Percentiles rank a stretch among this genome's conserved stretches.
Evolutionary conservation across 2,113 vertebrate genomes (phyloP).

Genomic region (Grallaria varia): DNA sequence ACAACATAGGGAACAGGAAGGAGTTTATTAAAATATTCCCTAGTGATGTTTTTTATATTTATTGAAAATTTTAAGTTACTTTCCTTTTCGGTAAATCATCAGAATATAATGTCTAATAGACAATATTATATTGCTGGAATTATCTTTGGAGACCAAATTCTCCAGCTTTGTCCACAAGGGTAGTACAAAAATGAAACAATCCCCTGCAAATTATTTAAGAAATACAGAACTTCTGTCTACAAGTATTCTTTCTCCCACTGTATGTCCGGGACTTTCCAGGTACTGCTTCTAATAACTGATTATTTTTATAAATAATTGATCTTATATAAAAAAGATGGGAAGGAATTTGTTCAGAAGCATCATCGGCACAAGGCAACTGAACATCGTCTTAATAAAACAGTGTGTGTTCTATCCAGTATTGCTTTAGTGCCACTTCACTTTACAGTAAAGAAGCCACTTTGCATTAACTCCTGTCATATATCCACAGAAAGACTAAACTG

Average conservation of each 20-base stretch:
- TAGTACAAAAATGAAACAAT: neutral
- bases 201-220: neutral
- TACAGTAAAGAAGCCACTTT: neutral
- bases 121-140: neutral
- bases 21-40: neutral
- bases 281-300: neutral
- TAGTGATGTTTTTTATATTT: neutral
- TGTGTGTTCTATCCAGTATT: neutral
- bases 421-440: neutral
- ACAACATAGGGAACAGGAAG: neutral
- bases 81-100: neutral
- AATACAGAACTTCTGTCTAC: rapidly evolving
- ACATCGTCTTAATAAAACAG: neutral
- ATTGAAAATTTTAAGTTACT: neutral
- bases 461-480: neutral
- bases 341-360: neutral
- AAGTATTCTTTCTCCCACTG: neutral
- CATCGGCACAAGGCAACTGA: neutral
- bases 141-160: neutral
- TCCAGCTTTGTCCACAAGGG: neutral
- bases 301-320: neutral
- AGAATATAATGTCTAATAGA: neutral
- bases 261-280: neutral
- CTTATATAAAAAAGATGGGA: neutral
- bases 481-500: neutral